A percentile compares a stretch with the other conserved stretches of the same genome.
Conservation (phyloP, 1,140 invertebrate species). For the Drosophila lacteicornis region DNA sequence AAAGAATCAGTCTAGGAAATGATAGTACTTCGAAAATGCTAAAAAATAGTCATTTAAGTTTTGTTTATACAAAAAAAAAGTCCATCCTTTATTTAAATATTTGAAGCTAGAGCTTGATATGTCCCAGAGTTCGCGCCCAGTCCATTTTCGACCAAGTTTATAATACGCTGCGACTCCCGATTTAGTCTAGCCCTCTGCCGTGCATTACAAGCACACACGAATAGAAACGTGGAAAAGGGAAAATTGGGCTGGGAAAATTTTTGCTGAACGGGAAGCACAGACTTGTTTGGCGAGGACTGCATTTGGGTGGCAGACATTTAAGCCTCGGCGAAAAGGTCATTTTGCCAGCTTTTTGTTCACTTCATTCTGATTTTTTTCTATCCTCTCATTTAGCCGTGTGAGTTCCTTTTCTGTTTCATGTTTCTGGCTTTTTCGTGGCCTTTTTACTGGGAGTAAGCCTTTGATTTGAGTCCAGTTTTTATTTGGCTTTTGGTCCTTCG, state of each 20-base stretch:
- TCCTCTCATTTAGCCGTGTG: slow-evolving; percentile 34
- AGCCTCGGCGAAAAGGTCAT: slow-evolving; percentile 78
- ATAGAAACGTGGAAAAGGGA: slow-evolving; percentile 23
- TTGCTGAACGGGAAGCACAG: slow-evolving; percentile 25
- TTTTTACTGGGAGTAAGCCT: slow-evolving; percentile 45
- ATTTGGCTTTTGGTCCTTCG: slow-evolving; percentile 49
- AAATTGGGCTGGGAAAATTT: slow-evolving; percentile 23
- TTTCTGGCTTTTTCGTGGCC: slow-evolving; percentile 40
- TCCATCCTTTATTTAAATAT: slow-evolving; percentile 1
- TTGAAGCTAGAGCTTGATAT: neutral
- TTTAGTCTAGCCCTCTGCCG: slow-evolving; percentile 15
- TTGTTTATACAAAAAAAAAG: no score
- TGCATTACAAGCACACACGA: slow-evolving; percentile 13
- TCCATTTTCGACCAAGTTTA: neutral
- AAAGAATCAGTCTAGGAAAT: no score
- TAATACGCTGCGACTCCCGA: neutral
- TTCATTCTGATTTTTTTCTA: slow-evolving; percentile 61
- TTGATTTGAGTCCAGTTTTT: slow-evolving; percentile 56
- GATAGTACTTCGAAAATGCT: no score
- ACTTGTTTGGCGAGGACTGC: slow-evolving; percentile 30
- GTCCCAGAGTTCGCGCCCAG: neutral
- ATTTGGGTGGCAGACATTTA: slow-evolving; percentile 66
- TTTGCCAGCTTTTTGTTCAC: slow-evolving; percentile 71
- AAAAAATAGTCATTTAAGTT: no score
- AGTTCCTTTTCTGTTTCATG: slow-evolving; percentile 18